These are phyloP conservation scores for Cyrtodaria siliqua DNA, from an alignment of 2,888 invertebrate species.

Conservation along the genomic window DNA sequence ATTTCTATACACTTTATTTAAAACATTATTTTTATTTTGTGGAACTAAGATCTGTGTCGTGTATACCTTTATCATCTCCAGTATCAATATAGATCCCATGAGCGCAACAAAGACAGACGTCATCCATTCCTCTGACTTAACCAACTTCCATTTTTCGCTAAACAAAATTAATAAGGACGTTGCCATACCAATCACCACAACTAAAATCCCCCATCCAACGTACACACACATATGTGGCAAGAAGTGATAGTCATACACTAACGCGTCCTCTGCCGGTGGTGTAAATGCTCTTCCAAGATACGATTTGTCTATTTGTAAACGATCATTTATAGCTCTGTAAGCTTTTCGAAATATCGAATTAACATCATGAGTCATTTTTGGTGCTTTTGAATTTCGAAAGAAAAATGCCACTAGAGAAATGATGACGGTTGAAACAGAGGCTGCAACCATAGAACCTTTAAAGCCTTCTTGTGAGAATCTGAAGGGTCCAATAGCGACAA, in stretches of 20 bases:
- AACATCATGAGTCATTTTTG: conserved; percentile 12
- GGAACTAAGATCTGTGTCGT: too few species aligned
- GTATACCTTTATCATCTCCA: conserved; percentile 82
- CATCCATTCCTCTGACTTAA: conserved; percentile 85
- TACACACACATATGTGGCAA: conserved; percentile 61
- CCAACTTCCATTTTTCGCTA: conserved; percentile 84
- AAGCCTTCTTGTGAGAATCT: conserved; percentile 69
- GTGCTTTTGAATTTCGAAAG: conserved; percentile 66
- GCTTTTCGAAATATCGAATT: conserved; percentile 28
- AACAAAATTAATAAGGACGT: conserved; percentile 84
- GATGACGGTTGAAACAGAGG: conserved; percentile 81
- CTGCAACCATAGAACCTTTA: conserved; percentile 67
- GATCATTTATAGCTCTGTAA: conserved; percentile 45
- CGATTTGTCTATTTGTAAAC: conserved; percentile 36
- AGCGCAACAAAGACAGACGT: conserved; percentile 80
- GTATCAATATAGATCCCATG: conserved; percentile 79
- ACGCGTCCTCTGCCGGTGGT: conserved; percentile 44
- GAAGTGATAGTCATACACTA: conserved; percentile 42
- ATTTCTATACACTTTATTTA: too few species aligned
- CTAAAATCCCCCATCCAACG: conserved; percentile 83
- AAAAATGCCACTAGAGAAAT: conserved; percentile 78
- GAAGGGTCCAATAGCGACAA: conserved; percentile 66
- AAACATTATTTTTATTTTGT: too few species aligned
- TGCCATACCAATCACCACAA: conserved; percentile 75
- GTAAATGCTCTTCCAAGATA: conserved; percentile 30